Evolutionary conservation across 2,888 invertebrate species (phyloP), one percentile per base, ranked within the genome.

Genomic region (Isotomurus palustris): DNA sequence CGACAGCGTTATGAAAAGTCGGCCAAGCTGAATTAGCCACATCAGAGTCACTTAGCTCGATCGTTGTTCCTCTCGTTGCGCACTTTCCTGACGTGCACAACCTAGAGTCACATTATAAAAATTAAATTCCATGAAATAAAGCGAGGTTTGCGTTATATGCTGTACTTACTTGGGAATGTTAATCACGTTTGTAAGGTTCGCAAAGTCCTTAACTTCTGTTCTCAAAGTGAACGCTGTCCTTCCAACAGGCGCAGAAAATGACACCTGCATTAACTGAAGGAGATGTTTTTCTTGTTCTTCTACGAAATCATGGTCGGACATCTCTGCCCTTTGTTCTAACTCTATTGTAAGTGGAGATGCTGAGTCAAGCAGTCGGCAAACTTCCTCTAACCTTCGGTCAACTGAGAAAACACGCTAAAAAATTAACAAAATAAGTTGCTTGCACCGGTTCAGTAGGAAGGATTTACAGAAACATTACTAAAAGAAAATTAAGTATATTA

Each of bases 281-380:
- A 70, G 55, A 45, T 61, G 53, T 22, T 68, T 70, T 55, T 70
- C 70, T 59, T 70, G 70, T 38, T 70, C 70, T 47, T 70, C 70
- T 1, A 70, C 67, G 49, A 62, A 68, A 38, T 70, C 70, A 54
- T 70, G 70, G 38, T 70, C 70, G 6, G 66, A 66, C 70, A 70
- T 68, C 59, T 70, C 70, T 2, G 68, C 67, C 43, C 66, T 52
- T 58, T 68, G 70, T 36, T 70, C 70, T n/a, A 67, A 62, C 43
- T 68, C 66, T 22, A 70, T 60, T 4, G 58, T 48, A 14, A 67
- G 40, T 1, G 68, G 64, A 5, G 64, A 60, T n/a, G 66, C 58
- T 6, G 70, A 70, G 35, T 68, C 70, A n/a, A 70, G 45, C 3
- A 70, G 29, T 36, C 66, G 48, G 47, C 70, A 70, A n/a, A 68